phyloP scores from a whole-genome alignment of 1,140 invertebrate genomes.

The Drosophila asahinai region DNA sequence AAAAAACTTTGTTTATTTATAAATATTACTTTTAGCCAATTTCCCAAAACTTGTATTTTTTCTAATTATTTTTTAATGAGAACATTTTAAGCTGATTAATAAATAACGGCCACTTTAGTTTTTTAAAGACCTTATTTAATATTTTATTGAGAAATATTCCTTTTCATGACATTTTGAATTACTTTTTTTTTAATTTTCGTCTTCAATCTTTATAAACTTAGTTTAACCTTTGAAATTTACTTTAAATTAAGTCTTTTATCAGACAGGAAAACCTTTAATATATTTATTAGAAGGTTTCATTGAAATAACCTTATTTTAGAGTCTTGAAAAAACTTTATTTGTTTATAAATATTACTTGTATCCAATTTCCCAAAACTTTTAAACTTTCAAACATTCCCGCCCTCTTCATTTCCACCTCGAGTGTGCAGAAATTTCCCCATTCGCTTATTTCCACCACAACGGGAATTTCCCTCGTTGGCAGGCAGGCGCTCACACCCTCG shows the following conservation, averaged over 20 bases:
- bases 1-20: too few relatives aligned
- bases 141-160: background rate
- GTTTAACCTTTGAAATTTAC: background rate
- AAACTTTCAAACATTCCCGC: conserved; percentile 16
- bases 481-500: background rate
- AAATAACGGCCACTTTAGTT: too few relatives aligned
- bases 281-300: background rate
- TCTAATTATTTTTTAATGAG: too few relatives aligned
- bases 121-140: too few relatives aligned
- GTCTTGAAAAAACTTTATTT: too few relatives aligned
- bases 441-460: conserved; percentile 7
- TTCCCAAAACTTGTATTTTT: too few relatives aligned
- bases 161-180: background rate
- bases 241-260: background rate
- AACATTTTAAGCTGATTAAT: too few relatives aligned
- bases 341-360: too few relatives aligned
- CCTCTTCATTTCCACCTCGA: conserved; percentile 3
- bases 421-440: conserved; percentile 40
- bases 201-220: background rate
- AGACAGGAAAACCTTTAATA: background rate
- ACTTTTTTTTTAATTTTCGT: background rate
- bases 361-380: too few relatives aligned
- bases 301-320: too few relatives aligned
- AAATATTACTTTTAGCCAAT: too few relatives aligned
- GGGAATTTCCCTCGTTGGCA: conserved; percentile 33